Evolutionary conservation across 1,140 invertebrate species (phyloP), one percentile per base, ranked within the genome.

Genomic region (Cydia pomonella): DNA sequence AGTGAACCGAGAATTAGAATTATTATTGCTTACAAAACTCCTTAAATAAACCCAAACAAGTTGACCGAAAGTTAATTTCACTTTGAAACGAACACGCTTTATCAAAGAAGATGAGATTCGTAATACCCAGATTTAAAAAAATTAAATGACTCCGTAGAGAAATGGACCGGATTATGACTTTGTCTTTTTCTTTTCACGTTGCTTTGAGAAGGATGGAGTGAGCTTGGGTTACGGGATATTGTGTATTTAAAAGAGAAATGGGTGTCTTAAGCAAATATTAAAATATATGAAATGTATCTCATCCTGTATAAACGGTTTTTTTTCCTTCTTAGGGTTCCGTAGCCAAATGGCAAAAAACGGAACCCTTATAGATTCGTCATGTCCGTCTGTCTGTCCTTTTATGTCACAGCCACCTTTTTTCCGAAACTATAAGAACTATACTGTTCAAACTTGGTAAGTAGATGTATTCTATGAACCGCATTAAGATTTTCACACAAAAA

Each of bases 61-160:
- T 53, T 2, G n/a, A 23, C 18, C 53, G 53, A 23, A 59, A 59
- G 53, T 21, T 59, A 59, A 59, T 23, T 1, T 10, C 53, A 12
- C 53, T 53, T 53, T n/a, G 21, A 59, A 59, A 59, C 10, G 53
- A 23, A 59, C 50, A 53, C 53, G 53, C 18, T 59, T 59, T 23
- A 59, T 59, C 18, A 59, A 59, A 59, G 18, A 9, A 59, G 53
- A 59, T 59, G 53, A 23, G 9, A 59, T 59, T 59, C 21, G 53
- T 59, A 59, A 10, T 23, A 0, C 53, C 18, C 53, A 23, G 53
- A 59, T 59, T 23, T 23, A 23, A 59, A 59, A 38, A 59, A 59
- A 59, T 23, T 59, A 59, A 59, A 59, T 59, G 21, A 59, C 53
- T 59, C 53, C 53, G 21, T 59, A 23, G 53, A 59, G 53, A 59